Base-by-base conservation (phyloP, 2,113 vertebrate species). In the Piliocolobus tephrosceles region DNA sequence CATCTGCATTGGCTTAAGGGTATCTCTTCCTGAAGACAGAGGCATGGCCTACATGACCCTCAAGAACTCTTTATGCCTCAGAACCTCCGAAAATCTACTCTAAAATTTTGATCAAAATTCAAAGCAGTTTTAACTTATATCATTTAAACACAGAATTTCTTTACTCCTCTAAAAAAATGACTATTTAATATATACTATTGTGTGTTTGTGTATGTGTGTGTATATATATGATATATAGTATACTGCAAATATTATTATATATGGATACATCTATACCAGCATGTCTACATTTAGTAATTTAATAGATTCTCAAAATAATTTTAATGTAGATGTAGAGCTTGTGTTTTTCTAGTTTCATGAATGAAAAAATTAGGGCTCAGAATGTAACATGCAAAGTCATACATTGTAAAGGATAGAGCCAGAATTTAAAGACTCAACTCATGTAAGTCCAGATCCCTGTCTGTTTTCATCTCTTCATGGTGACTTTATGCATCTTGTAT, bases 1-100 rank as follows among this genome's bases (percentile, higher is more conserved):
- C 57, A 94, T 86, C 52, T 91, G 82, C 79, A 25, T 66, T 78
- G 82, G 72, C n/a, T 88, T 94, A 43, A 85, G 78, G n/a, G 52
- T 52, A 78, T 64, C 58, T 83, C 58, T 66, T 52, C 64, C 94
- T 73, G 3, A 73, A 95, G 88, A 93, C 58, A 79, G 52, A 86
- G 73, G 6, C 64, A 55, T 47, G 61, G 38, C n/a, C 20, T 30
- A 52, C 11, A 72, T 88, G 83, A 79, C 84, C 68, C 32, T n/a
- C 17, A 73, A 58, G 43, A 78, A 55, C 57, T 45, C 64, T 27
- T 57, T n/a, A 22, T 45, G 50, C 20, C 52, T n/a, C 72, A 55
- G 79, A 83, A 66, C 13, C 27, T 88, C 10, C 6, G 20, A 79
- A 70, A 38, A 88, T 22, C 25, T 84, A 57, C 40, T 52, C 3